Evolutionary conservation across 2,888 invertebrate genomes (phyloP), one percentile per base, ranked within the genome.

Genomic region (Cheiracanthium punctorium): DNA sequence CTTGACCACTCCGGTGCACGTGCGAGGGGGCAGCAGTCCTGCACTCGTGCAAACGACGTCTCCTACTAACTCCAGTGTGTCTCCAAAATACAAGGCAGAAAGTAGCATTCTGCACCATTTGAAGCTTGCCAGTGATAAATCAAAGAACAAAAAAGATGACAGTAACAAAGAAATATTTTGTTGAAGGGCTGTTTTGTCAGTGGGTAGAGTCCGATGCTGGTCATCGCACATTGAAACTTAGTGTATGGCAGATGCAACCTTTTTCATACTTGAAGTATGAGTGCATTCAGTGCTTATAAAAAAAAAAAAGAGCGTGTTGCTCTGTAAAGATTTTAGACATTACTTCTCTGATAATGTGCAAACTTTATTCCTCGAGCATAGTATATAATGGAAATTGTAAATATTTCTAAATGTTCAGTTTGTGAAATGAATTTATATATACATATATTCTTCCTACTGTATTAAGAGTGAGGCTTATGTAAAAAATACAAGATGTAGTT

Each of bases 151-250:
- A 71, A 72, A 80, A 24, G 80, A 76, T 58, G 80, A 86, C 30
- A 75, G 80, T 64, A 86, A 80, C 41, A 80, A 86, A 64, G 86
- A 86, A 43, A 86, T 86, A 32, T 86, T 86, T 52, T 86, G 86
- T 72, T 86, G 80, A 86, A 58, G 52, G 70, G 37, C 33, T 17
- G 14, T 33, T 17, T 24, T 28, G 28, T 65, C n/a, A 28, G 28
- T 82, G 71, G 17, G 20, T 70, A 17, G 0, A 20, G 43, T 41
- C 20, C 43, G 85, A 80, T 85, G 85, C 85, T 85, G 85, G 85
- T 43, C 85, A 85, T 85, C 85, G 67, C 74, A 79, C 79, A 80
- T 58, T 82, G 70, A 30, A 48, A 29, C 14, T 71, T 43, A 24
- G 1, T n/a, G 8, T 41, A 33, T 43, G 24, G 12, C n/a, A 1